Conservation (phyloP, 2,113 vertebrate species). For the Lepisosteus oculatus region DNA sequence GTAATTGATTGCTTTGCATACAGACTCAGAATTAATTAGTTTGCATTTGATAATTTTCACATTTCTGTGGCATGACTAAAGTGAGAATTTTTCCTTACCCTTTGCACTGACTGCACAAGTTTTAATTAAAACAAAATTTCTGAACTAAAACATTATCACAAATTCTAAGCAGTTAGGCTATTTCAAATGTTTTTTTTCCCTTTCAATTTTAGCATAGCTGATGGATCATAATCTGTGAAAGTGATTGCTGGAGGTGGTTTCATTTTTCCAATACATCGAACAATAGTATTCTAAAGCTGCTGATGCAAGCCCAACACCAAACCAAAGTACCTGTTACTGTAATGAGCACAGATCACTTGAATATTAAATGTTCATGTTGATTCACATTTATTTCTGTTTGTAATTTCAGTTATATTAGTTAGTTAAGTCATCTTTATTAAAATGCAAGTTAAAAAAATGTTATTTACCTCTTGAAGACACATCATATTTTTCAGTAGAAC, state of each 20-base stretch:
- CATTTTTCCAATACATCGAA: conserved; percentile 49
- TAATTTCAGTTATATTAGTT: too few relatives aligned
- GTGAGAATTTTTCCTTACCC: conserved; percentile 49
- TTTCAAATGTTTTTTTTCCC: conserved; percentile 25
- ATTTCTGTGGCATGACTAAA: conserved; percentile 57
- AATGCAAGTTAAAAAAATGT: too few relatives aligned
- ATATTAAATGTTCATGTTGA: too few relatives aligned
- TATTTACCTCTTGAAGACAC: too few relatives aligned
- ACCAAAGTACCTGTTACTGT: too few relatives aligned
- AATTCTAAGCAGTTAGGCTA: conserved; percentile 43
- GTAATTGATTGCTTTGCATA: conserved; percentile 58
- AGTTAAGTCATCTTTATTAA: too few relatives aligned
- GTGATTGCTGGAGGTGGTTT: conserved; percentile 57
- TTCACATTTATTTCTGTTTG: too few relatives aligned
- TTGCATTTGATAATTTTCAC: conserved; percentile 70
- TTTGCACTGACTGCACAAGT: conserved; percentile 60
- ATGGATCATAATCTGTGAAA: conserved; percentile 36
- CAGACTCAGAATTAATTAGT: conserved; percentile 64
- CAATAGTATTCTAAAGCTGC: background rate
- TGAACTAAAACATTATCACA: conserved; percentile 47
- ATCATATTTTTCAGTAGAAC: too few relatives aligned
- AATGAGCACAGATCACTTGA: too few relatives aligned
- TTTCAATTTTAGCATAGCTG: conserved; percentile 40
- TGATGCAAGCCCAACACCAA: conserved; percentile 7
- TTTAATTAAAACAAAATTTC: conserved; percentile 65